phyloP scores from a whole-genome alignment of 2,888 invertebrate species.

The Caenorhabditis japonica region DNA sequence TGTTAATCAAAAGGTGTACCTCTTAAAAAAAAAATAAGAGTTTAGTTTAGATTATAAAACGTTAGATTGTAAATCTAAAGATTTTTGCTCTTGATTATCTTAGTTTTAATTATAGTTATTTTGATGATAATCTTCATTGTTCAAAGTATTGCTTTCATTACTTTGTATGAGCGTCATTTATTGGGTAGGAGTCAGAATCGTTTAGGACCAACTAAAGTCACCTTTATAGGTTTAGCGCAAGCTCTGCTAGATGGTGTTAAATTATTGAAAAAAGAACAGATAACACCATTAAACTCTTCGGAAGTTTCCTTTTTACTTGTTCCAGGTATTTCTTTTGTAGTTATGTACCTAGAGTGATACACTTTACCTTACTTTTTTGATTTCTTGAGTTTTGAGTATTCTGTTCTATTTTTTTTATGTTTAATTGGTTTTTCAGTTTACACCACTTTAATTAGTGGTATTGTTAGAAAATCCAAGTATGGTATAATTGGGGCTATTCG shows the following conservation, averaged over 20 bases:
- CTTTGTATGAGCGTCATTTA: conserved; percentile 68
- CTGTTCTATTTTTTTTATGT: conserved; percentile 67
- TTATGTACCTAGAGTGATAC: conserved; percentile 62
- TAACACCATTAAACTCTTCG: conserved; percentile 61
- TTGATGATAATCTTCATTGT: conserved; percentile 66
- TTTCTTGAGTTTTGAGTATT: conserved; percentile 67
- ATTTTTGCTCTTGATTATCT: conserved; percentile 59
- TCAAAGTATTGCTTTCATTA: conserved; percentile 69
- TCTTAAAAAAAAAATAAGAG: conserved; percentile 63
- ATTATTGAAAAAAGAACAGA: conserved; percentile 66
- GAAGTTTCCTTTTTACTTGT: conserved; percentile 67
- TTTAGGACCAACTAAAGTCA: conserved; percentile 68
- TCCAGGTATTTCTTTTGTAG: conserved; percentile 64
- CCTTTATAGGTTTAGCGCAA: conserved; percentile 67
- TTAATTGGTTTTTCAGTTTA: conserved; percentile 68
- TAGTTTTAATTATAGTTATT: conserved; percentile 55
- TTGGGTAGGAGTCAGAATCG: conserved; percentile 67
- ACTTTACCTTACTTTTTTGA: conserved; percentile 62
- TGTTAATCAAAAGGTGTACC: conserved; percentile 67
- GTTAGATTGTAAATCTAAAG: conserved; percentile 70
- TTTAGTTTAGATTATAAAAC: conserved; percentile 65
- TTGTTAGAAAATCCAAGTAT: conserved; percentile 70
- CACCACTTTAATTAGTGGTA: conserved; percentile 63
- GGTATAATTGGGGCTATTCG: conserved; percentile 69
- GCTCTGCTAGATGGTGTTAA: conserved; percentile 70